Evolutionary conservation across 2,113 vertebrate species (phyloP).

Genomic region (Cynocephalus volans): DNA sequence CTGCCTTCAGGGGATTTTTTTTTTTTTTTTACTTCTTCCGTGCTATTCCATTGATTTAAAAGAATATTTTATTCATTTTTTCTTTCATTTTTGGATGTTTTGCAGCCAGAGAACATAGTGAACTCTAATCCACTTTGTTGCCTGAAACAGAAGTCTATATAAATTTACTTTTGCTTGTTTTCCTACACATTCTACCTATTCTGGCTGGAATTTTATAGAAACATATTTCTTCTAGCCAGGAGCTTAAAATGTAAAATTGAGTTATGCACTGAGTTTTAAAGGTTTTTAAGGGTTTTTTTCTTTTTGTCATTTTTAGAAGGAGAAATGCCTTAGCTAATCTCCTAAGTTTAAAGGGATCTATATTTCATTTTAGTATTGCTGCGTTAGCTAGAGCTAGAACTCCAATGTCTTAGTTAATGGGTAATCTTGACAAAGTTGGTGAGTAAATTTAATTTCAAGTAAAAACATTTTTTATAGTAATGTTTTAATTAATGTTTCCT

Average conservation of each 20-base stretch:
- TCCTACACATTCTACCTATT: neutral
- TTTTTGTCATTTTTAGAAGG: neutral
- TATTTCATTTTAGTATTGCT: neutral
- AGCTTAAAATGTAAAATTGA: slow-evolving; percentile 40
- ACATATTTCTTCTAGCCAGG: neutral
- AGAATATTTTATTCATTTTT: neutral
- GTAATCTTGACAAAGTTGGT: slow-evolving; percentile 38
- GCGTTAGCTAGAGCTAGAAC: neutral
- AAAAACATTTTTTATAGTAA: neutral
- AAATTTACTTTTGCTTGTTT: neutral
- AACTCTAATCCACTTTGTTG: neutral
- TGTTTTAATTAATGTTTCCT: slow-evolving; percentile 30
- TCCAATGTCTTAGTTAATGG: neutral
- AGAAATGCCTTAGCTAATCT: neutral
- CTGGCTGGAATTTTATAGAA: neutral
- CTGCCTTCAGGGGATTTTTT: neutral
- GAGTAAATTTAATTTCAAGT: slow-evolving; percentile 12
- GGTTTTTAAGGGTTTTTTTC: neutral
- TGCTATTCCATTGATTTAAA: neutral
- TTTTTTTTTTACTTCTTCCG: neutral
- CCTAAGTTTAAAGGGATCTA: neutral
- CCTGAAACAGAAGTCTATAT: neutral
- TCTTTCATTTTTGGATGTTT: neutral
- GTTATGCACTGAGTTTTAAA: neutral
- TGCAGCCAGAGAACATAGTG: neutral